Conservation (phyloP, 2,888 invertebrate species). For the Pandemis heparana region DNA sequence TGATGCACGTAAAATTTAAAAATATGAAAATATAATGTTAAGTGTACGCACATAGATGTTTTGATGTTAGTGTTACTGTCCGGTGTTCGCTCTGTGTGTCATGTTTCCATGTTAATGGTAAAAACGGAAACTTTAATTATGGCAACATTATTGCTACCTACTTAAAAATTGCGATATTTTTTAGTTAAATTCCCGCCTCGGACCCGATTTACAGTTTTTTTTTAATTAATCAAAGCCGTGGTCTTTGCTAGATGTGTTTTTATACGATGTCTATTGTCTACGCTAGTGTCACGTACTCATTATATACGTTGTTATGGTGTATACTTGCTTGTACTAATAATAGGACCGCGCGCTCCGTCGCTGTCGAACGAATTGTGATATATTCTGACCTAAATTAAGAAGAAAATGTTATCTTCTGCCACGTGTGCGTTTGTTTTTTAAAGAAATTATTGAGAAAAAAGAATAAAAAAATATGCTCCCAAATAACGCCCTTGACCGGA, state of each 20-base stretch:
- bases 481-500: constrained; percentile 55
- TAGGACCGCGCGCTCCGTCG: constrained; percentile 38
- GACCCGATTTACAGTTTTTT: not conserved
- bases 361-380: constrained; percentile 68
- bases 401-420: constrained; percentile 75
- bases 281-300: not conserved
- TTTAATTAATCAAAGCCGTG: not conserved
- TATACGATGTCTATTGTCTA: no score
- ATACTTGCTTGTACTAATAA: constrained; percentile 46
- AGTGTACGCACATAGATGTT: not conserved
- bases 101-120: not conserved
- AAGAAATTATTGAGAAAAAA: constrained; percentile 59
- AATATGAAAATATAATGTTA: not conserved
- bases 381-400: constrained; percentile 75
- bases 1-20: no score
- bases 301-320: not conserved
- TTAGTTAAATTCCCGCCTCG: not conserved
- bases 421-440: constrained; percentile 69
- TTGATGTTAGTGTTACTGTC: not conserved
- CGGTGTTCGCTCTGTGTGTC: not conserved
- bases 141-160: no score
- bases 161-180: not conserved
- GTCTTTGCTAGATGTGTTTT: not conserved
- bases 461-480: constrained; percentile 67
- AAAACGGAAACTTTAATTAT: no score